Conservation (phyloP, 1,140 invertebrate genomes). For the Pseudobourletiella spinata region DNA sequence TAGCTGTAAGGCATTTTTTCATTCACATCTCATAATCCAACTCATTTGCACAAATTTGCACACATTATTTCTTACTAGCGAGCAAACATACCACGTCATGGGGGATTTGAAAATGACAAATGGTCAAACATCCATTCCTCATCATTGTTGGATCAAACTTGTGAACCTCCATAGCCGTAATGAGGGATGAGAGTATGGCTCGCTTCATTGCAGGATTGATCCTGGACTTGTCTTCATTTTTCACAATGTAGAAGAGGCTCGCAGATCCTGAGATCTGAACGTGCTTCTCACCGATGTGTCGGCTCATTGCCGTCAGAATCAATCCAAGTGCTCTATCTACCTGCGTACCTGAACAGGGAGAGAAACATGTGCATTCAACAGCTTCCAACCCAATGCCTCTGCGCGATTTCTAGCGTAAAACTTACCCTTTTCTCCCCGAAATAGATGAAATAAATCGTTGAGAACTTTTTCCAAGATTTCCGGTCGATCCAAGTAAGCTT, state of each 20-base stretch:
- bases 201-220: conserved; percentile 34
- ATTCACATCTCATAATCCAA: no score
- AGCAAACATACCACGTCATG: conserved; percentile 72
- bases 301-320: conserved; percentile 76
- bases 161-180: conserved; percentile 81
- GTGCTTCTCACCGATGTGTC: conserved; percentile 68
- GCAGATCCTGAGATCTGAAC: conserved; percentile 67
- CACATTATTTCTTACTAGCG: no score
- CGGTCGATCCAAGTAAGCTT: conserved; percentile 66
- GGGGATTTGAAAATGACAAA: conserved; percentile 92
- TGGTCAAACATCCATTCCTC: conserved; percentile 85
- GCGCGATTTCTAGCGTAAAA: neutral
- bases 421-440: conserved; percentile 64
- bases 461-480: conserved; percentile 72
- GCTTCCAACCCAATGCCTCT: neutral
- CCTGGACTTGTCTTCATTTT: conserved; percentile 59
- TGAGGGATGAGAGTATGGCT: conserved; percentile 18
- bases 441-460: conserved; percentile 85
- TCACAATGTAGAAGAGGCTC: conserved; percentile 88
- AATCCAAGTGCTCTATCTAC: conserved; percentile 57
- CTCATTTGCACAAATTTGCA: no score
- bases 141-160: conserved; percentile 82
- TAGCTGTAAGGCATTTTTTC: conserved; percentile 61
- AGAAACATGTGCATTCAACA: neutral
- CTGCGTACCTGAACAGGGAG: conserved; percentile 3